Evolutionary conservation across 2,888 invertebrate species (phyloP).

Genomic region (Merodon equestris): DNA sequence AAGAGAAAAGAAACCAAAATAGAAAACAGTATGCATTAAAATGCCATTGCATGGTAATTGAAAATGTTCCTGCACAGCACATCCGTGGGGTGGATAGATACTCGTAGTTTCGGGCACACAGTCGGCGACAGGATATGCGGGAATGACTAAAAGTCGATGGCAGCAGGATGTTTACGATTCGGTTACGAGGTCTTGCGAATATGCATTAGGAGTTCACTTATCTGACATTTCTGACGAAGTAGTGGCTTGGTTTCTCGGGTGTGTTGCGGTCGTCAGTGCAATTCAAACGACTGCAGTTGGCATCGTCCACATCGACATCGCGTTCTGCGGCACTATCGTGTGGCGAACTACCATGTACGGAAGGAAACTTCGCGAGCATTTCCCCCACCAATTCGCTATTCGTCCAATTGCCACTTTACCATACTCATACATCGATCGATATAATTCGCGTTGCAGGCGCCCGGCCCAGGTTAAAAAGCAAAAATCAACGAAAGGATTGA

Average conservation of each 20-base stretch:
- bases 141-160: slow-evolving; percentile 29
- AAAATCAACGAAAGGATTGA: slow-evolving; percentile 43
- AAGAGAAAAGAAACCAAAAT: slow-evolving; percentile 21
- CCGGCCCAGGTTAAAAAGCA: background rate
- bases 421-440: too few species aligned
- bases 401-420: too few species aligned
- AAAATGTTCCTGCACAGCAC: slow-evolving; percentile 47
- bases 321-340: slow-evolving; percentile 19
- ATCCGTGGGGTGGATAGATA: slow-evolving; percentile 24
- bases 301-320: slow-evolving; percentile 17
- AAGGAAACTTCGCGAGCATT: slow-evolving; percentile 29
- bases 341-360: slow-evolving; percentile 48
- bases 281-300: slow-evolving; percentile 33
- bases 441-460: too few species aligned
- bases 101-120: slow-evolving; percentile 15
- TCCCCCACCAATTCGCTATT: too few species aligned
- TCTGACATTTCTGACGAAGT: slow-evolving; percentile 37
- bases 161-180: slow-evolving; percentile 51
- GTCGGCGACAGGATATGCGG: background rate
- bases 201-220: slow-evolving; percentile 54
- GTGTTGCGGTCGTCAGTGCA: slow-evolving; percentile 41
- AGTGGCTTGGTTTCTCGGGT: slow-evolving; percentile 21
- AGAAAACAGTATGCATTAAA: slow-evolving; percentile 48
- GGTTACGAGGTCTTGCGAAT: slow-evolving; percentile 62
- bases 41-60: slow-evolving; percentile 61